phyloP scores from a whole-genome alignment of 2,797 vertebrate genomes.

The Neopelma chrysocephalum region DNA sequence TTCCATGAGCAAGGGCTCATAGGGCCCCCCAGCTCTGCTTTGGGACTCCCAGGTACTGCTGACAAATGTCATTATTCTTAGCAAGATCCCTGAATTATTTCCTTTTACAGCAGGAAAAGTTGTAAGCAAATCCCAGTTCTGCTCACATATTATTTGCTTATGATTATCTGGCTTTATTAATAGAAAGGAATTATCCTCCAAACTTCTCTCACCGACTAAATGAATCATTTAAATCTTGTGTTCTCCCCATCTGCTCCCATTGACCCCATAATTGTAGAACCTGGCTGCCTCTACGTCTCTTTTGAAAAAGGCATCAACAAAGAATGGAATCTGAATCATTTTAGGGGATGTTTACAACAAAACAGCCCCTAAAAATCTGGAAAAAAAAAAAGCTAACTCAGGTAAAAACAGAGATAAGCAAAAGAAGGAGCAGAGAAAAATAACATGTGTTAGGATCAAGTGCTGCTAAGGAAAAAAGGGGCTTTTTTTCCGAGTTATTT shows the following conservation, averaged over 20 bases:
- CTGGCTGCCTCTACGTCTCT: neutral
- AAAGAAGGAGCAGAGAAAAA: neutral
- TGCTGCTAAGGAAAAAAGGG: neutral
- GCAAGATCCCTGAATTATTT: neutral
- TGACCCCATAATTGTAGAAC: neutral
- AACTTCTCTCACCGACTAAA: neutral
- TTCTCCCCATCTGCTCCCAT: neutral
- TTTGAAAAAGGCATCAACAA: neutral
- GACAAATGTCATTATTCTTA: neutral
- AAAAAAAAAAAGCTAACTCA: accelerated
- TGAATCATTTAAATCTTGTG: neutral
- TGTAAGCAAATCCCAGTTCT: neutral
- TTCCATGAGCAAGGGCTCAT: accelerated
- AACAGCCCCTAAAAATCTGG: neutral
- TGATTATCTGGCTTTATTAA: neutral
- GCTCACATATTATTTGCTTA: neutral
- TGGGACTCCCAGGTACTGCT: neutral
- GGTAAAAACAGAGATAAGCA: neutral
- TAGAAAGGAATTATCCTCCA: neutral
- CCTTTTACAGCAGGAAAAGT: neutral
- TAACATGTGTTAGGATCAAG: neutral
- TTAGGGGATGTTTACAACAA: neutral
- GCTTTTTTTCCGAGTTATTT: neutral
- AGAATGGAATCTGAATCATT: neutral
- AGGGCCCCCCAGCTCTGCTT: neutral